phyloP scores from a whole-genome alignment of 1,140 invertebrate genomes.

The Telenomus remus region DNA sequence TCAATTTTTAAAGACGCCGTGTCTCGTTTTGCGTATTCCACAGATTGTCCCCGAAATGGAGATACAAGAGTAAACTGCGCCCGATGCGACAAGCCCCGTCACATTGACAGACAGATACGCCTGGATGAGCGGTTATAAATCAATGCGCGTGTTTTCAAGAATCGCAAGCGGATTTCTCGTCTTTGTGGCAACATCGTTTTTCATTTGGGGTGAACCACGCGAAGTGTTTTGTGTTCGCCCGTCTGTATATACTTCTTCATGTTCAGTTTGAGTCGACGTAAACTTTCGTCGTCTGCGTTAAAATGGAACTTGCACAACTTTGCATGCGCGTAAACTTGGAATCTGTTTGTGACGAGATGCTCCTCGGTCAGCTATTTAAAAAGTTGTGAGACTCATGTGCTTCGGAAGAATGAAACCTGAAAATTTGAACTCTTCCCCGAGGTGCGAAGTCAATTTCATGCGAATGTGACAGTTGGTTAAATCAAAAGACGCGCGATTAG shows the following conservation, averaged over 20 bases:
- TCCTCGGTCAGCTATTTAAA: slow-evolving; percentile 20
- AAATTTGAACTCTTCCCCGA: too few relatives aligned
- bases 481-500: too few relatives aligned
- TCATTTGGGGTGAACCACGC: slow-evolving; percentile 19
- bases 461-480: too few relatives aligned
- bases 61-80: not conserved
- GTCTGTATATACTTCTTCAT: slow-evolving; percentile 9
- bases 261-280: slow-evolving; percentile 17
- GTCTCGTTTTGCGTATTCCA: too few relatives aligned
- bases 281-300: slow-evolving; percentile 38
- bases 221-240: slow-evolving; percentile 14
- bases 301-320: slow-evolving; percentile 48
- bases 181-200: slow-evolving; percentile 34
- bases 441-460: too few relatives aligned
- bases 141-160: slow-evolving; percentile 41
- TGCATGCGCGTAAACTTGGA: slow-evolving; percentile 47
- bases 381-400: too few relatives aligned
- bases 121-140: slow-evolving; percentile 38
- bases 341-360: slow-evolving; percentile 50
- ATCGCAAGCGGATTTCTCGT: slow-evolving; percentile 33
- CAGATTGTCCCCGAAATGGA: too few relatives aligned
- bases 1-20: too few relatives aligned
- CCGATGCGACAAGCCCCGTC: slow-evolving; percentile 13
- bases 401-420: too few relatives aligned
- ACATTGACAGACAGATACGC: slow-evolving; percentile 21